Base-by-base conservation (phyloP, 2,113 vertebrate species). In the Ursus arctos region DNA sequence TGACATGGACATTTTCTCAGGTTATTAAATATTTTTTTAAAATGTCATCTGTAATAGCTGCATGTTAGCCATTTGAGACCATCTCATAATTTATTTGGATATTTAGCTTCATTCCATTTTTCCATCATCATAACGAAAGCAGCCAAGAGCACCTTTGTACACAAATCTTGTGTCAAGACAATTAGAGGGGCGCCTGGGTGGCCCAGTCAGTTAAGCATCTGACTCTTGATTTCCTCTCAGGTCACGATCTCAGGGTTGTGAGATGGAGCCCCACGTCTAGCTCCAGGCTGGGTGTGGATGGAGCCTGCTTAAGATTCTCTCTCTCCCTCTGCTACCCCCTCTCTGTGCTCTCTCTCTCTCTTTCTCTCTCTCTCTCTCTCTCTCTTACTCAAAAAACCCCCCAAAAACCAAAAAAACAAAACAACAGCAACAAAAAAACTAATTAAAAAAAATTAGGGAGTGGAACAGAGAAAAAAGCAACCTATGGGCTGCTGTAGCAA, bases 61-160 rank as follows among this genome's bases (percentile, higher is more conserved):
- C 13, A 16, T 14, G 40, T 8, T 87, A 85, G 8, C 9, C 22
- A 65, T 49, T 93, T 74, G 12, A 53, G 11, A 92, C 47, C 81
- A 76, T 33, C 5, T 95, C 59, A 95, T 63, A 51, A 87, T 86
- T 91, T 95, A 57, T 74, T 92, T 93, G 84, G 28, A 90, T 74
- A 76, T 71, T 81, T 86, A 71, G 21, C 59, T 65, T 93, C 91
- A 59, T 67, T 92, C 26, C 26, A 81, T 31, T 59, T 85, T 81
- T 94, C 84, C 14, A 72, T 63, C 65, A 88, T 72, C 80, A 67
- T 82, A 74, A 51, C 19, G 83, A 67, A 89, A 94, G 71, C 22
- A 92, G 13, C 31, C 81, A 26, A 43, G 18, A 51, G 28, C 19
- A 95, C n/a, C 33, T 84, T 85, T 82, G 59, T 47, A 76, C 6